Base-by-base conservation (phyloP, 2,797 vertebrate genomes). In the Anguilla pacifica region DNA sequence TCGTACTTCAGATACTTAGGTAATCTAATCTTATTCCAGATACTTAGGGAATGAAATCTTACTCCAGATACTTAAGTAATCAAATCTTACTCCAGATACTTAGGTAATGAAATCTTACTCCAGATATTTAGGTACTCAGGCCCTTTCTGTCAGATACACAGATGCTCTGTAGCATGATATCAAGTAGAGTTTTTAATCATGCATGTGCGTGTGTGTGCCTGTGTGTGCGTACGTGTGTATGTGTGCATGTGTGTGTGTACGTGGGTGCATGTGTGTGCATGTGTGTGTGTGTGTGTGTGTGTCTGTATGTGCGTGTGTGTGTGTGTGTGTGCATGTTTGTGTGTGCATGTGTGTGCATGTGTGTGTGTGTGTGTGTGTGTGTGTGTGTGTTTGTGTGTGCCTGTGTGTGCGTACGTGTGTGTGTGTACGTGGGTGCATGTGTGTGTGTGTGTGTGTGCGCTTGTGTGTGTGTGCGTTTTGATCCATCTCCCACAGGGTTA, bases 31-130 rank as follows among this genome's bases (percentile, higher is more conserved):
- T 72, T 31, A 6, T 72, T 72, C 70, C 31, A 25, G 9, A n/a
- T n/a, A 72, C 9, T 72, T n/a, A 6, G 70, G 1, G 31, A 31
- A 39, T 35, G 31, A 13, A 79, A 17, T 79, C 22, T 6, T 35
- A 43, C 31, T 1, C 92, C 97, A 98, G 92, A 97, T 98, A 89
- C 98, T 98, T 93, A 96, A 39, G 31, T n/a, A 28, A 22, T 22
- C n/a, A 17, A 67, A 67, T 67, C n/a, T 28, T 67, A 28, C 64
- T 5, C 64, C 35, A 59, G 6, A 13, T 17, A 11, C 55, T 59
- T 11, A 13, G 15, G 55, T 17, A 59, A 11, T 2, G 22, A 10
- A 59, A 11, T 35, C 19, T 72, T 31, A 6, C 22, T 39, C 39
- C 39, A 39, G 39, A 39, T 98, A 89, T 98, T 98, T 93, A 96